phyloP scores from a whole-genome alignment of 1,140 invertebrate species.

The Caenorhabditis latens region DNA sequence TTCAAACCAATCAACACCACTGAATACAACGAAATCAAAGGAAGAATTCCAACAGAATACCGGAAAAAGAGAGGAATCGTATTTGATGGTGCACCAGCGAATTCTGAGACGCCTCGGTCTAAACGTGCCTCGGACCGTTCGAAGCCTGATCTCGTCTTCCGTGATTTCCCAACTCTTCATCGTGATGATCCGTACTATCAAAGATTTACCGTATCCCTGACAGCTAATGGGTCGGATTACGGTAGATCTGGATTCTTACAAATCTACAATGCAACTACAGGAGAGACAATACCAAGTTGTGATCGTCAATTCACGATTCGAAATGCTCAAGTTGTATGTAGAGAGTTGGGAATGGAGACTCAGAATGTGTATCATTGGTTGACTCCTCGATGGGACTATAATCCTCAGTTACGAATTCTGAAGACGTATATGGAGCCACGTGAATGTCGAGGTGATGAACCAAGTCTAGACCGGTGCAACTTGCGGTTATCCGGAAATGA shows the following conservation, averaged over 20 bases:
- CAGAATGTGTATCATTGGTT: conserved; percentile 85
- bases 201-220: conserved; percentile 72
- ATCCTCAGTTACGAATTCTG: conserved; percentile 81
- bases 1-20: conserved; percentile 81
- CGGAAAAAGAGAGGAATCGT: conserved; percentile 13
- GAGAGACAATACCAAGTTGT: conserved; percentile 96
- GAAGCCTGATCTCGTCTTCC: conserved; percentile 70
- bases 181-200: conserved; percentile 74
- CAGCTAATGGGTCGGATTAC: conserved; percentile 75
- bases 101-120: conserved; percentile 15
- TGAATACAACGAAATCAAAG: conserved; percentile 69
- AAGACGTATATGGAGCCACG: conserved; percentile 95
- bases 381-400: conserved; percentile 78
- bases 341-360: conserved; percentile 90
- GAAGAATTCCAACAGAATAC: conserved; percentile 58
- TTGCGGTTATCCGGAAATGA: conserved; percentile 85
- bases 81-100: background rate
- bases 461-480: conserved; percentile 84
- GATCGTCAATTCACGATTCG: conserved; percentile 92
- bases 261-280: conserved; percentile 92
- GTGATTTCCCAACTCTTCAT: conserved; percentile 71
- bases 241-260: conserved; percentile 86
- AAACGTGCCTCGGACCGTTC: conserved; percentile 54
- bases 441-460: conserved; percentile 87
- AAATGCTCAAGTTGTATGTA: conserved; percentile 92